phyloP scores from a whole-genome alignment of 2,888 invertebrate genomes.

The Hesperia comma region DNA sequence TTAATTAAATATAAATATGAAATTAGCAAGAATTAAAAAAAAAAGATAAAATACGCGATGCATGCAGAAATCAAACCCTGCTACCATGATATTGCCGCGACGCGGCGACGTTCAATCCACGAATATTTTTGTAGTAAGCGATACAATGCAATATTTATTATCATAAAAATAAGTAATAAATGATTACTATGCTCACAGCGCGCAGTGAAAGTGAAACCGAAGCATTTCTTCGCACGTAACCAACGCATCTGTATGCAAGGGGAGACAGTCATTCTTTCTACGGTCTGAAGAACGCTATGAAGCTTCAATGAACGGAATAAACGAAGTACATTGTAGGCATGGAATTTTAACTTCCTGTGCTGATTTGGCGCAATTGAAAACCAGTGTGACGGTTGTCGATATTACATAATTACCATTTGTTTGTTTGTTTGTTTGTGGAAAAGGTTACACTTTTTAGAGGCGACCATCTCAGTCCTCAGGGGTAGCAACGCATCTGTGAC shows the following conservation, averaged over 20 bases:
- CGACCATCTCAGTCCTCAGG: too few species aligned
- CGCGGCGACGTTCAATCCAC: too few species aligned
- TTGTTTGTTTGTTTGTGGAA: too few species aligned
- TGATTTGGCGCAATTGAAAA: background rate
- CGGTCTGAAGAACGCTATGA: background rate
- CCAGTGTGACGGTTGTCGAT: background rate
- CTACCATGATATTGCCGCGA: too few species aligned
- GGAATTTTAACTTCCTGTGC: background rate
- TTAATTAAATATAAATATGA: too few species aligned
- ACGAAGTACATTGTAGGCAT: background rate
- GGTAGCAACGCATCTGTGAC: too few species aligned
- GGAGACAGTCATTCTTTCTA: background rate
- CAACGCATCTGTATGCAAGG: conserved; percentile 3
- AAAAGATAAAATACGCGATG: too few species aligned
- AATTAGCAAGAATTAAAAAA: too few species aligned
- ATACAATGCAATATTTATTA: background rate
- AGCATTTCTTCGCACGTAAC: conserved; percentile 4
- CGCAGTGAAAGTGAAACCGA: conserved; percentile 1
- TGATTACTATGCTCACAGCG: background rate
- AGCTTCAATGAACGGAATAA: conserved; percentile 6
- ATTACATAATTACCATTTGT: too few species aligned
- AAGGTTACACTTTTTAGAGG: too few species aligned
- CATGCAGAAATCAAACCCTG: too few species aligned
- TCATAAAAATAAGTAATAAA: background rate
- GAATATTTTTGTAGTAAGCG: too few species aligned